phyloP scores from a whole-genome alignment of 2,888 invertebrate species.

The Amblyjoppa proteus region DNA sequence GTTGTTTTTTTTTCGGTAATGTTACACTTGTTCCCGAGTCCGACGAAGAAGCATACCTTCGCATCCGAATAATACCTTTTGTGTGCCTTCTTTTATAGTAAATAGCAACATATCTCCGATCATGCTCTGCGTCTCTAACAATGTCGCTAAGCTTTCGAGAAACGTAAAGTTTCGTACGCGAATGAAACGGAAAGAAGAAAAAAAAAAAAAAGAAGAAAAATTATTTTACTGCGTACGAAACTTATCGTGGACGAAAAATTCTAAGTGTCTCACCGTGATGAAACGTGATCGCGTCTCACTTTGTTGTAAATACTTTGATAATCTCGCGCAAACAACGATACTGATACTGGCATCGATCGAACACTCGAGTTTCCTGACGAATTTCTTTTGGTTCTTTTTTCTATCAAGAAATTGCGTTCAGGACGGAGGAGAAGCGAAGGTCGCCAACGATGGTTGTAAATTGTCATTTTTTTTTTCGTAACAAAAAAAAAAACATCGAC shows the following conservation, averaged over 20 bases:
- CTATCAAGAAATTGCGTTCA: constrained; percentile 54
- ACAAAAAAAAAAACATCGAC: constrained; percentile 42
- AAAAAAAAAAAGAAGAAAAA: background rate
- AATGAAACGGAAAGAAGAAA: background rate
- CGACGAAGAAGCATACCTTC: background rate
- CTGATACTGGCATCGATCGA: background rate
- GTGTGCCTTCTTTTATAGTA: background rate
- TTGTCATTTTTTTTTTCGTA: constrained; percentile 34
- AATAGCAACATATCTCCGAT: constrained; percentile 11
- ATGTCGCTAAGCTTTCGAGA: background rate
- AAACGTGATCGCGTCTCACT: background rate
- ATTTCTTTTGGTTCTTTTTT: constrained; percentile 16
- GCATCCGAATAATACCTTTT: background rate
- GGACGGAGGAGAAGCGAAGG: constrained; percentile 20
- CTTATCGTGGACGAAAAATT: constrained; percentile 1
- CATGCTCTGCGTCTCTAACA: background rate
- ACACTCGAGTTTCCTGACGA: constrained; percentile 16
- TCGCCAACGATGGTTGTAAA: constrained; percentile 23
- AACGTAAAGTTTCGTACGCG: constrained; percentile 29
- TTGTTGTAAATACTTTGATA: constrained; percentile 8
- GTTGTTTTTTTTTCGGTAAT: constrained; percentile 21
- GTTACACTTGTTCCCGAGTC: constrained; percentile 21
- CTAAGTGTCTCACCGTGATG: background rate
- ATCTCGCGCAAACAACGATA: constrained; percentile 8
- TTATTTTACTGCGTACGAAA: constrained; percentile 28